A percentile compares a stretch with the other conserved stretches of the same genome.
Conservation (phyloP, 2,888 invertebrate genomes). For the Calliphora vomitoria region DNA sequence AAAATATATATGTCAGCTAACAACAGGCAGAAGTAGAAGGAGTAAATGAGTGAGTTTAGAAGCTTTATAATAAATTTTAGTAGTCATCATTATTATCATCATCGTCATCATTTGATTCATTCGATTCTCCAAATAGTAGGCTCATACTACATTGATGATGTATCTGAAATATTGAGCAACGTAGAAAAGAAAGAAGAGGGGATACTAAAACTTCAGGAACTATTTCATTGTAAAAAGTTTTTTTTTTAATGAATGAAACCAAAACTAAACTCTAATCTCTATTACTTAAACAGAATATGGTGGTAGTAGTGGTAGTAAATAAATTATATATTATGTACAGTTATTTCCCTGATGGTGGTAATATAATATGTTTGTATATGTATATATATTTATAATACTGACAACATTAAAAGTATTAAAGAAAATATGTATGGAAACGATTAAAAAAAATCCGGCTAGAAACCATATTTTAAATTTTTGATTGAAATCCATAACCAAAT, state of each 20-base stretch:
- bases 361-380: constrained; percentile 18
- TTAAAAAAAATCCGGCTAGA: background rate
- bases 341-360: constrained; percentile 50
- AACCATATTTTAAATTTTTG: constrained; percentile 31
- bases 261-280: constrained; percentile 56
- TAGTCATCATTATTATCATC: constrained; percentile 75
- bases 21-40: constrained; percentile 44
- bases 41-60: constrained; percentile 30
- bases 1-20: constrained; percentile 47
- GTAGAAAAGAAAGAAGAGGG: constrained; percentile 64
- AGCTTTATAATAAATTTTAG: constrained; percentile 67
- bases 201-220: constrained; percentile 66
- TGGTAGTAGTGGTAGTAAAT: constrained; percentile 38
- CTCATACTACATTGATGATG: constrained; percentile 77
- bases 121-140: constrained; percentile 80
- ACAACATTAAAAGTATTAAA: constrained; percentile 25
- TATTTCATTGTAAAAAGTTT: constrained; percentile 70
- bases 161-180: constrained; percentile 72
- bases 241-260: constrained; percentile 68
- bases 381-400: constrained; percentile 39
- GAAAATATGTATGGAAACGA: constrained; percentile 29
- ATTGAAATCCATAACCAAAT: constrained; percentile 47
- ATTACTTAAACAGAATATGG: constrained; percentile 51
- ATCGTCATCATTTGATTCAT: constrained; percentile 79
- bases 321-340: constrained; percentile 65